phyloP scores from a whole-genome alignment of 1,140 invertebrate genomes.

The Lepidotrigona ventralis region DNA sequence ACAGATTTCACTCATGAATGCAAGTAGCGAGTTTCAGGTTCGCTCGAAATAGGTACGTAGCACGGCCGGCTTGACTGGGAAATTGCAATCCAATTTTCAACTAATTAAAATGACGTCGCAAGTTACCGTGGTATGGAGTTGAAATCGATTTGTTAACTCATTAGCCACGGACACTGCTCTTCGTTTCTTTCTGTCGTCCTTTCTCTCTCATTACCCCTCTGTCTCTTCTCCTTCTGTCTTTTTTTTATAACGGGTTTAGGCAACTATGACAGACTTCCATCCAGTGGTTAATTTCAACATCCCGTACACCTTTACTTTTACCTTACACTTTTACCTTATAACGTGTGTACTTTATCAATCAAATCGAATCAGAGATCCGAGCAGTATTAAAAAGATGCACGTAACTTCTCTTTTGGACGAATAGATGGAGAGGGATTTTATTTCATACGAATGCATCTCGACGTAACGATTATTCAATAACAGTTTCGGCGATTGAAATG shows the following conservation, averaged over 20 bases:
- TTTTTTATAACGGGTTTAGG: background rate
- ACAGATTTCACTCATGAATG: too few species aligned
- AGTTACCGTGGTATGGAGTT: constrained; percentile 21
- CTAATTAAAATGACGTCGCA: constrained; percentile 43
- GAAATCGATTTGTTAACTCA: too few species aligned
- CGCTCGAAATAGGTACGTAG: constrained; percentile 7
- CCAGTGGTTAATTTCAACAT: background rate
- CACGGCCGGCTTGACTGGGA: background rate
- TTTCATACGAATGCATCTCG: too few species aligned
- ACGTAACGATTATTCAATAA: too few species aligned
- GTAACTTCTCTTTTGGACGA: background rate
- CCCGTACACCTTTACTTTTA: too few species aligned
- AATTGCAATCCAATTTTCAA: constrained; percentile 44
- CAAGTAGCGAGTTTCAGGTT: constrained; percentile 22
- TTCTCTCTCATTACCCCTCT: too few species aligned
- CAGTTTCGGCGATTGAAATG: too few species aligned
- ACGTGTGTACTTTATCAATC: background rate
- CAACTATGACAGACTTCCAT: background rate
- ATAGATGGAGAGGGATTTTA: background rate
- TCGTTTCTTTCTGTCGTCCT: background rate
- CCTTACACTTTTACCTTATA: background rate
- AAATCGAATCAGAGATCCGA: background rate
- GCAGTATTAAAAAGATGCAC: background rate
- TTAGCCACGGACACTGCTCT: too few species aligned
- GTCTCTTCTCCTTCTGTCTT: too few species aligned